Conservation (phyloP, 2,888 invertebrate species). For the Caenorhabditis parvicauda region DNA sequence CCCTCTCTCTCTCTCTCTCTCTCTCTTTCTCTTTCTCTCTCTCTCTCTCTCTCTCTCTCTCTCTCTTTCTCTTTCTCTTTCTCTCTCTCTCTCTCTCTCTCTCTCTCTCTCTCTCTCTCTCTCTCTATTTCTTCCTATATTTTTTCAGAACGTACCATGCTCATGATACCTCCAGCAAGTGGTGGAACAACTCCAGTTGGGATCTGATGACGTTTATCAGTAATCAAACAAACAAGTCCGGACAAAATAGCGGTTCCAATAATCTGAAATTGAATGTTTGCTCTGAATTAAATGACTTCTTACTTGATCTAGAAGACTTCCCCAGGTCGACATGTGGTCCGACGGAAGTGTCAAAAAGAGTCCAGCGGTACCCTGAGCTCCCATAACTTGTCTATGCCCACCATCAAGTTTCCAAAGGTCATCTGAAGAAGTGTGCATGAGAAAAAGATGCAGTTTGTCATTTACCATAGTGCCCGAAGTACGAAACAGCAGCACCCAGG, state of each 20-base stretch:
- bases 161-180: constrained; percentile 56
- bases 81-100: background rate
- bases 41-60: background rate
- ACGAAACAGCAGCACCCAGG: constrained; percentile 55
- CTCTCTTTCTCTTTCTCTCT: background rate
- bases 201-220: constrained; percentile 58
- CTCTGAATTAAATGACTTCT: constrained; percentile 6
- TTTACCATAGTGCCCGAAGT: constrained; percentile 58
- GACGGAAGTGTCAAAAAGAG: constrained; percentile 69
- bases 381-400: constrained; percentile 62
- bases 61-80: background rate
- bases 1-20: background rate
- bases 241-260: constrained; percentile 61
- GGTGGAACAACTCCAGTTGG: constrained; percentile 49
- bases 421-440: constrained; percentile 38
- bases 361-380: constrained; percentile 65
- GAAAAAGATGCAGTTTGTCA: background rate
- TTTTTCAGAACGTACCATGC: constrained; percentile 33
- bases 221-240: constrained; percentile 52
- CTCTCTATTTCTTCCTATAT: background rate
- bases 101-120: background rate
- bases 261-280: constrained; percentile 37
- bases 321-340: constrained; percentile 63
- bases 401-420: constrained; percentile 63
- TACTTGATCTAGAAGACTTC: constrained; percentile 68